Base-by-base conservation (phyloP, 2,888 invertebrate genomes). In the Tribolium freemani region DNA sequence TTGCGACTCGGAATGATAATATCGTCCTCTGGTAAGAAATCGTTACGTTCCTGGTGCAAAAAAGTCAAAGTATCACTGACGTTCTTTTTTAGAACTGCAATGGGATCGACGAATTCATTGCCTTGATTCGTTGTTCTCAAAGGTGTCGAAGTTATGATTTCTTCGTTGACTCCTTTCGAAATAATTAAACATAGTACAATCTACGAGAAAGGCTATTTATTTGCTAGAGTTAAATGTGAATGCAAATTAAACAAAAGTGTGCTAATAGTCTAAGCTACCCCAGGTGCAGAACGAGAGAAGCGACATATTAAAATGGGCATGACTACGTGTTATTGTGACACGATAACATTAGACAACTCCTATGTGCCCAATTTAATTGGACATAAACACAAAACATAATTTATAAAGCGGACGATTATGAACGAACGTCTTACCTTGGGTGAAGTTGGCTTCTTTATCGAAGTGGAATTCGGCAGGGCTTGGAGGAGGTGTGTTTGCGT, bases 1-100 rank as follows among this genome's bases (percentile, higher is more conserved):
- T 86, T 86, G 61, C 86, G 78, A 64, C 82, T 84, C 2, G 86
- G 86, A 50, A 87, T 85, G 31, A 86, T 84, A 64, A 85, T 81
- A 72, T 87, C 87, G 11, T 87, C 87, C 54, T 84, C 78, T 2
- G 86, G 85, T 58, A 87, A 77, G 73, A 86, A 87, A 75, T 86
- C 86, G 76, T 87, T 87, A 13, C 87, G 79, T 79, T 87, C 87
- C 75, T 86, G 85, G 74, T 87, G 86, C 30, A 87, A 79, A 75
- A 87, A 87, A 9, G 85, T 84, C 44, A 87, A 78, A 2, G 86
- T 87, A 73, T 86, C 85, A 73, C 79, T 83, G 16, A 87, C 85
- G 69, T 86, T 83, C 78, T 79, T 81, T 76, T 84, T 86, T 31
- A 87, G 79, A 54, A 82, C 73, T 56, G 81, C 84, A 5, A 86